Base-by-base conservation (phyloP, 2,113 vertebrate species). In the Propithecus coquereli region DNA sequence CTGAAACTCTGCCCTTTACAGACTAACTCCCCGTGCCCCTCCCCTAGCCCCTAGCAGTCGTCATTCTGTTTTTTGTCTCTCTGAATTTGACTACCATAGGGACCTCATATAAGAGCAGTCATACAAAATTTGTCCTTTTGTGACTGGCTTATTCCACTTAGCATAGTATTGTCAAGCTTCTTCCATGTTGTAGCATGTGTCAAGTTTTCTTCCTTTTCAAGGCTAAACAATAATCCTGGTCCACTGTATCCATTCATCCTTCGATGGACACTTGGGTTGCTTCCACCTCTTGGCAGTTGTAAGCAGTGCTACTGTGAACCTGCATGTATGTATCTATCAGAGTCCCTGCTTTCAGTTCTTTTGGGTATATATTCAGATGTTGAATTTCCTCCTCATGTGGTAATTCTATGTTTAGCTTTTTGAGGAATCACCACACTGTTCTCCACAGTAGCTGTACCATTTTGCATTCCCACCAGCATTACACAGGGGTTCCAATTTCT, bases 291-390 rank as follows among this genome's bases (percentile, higher is more conserved):
- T 3, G 22, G 71, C 10, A 20, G 0, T 27, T 50, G 40, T 45
- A 30, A 85, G 2, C 34, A 6, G 10, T 50, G 73, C 94, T 25
- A 9, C 71, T 47, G 0, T 5, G 54, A 45, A 16, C 5, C 0
- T 2, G 6, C 6, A 6, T 7, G 18, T 45, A 1, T 34, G 0
- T 8, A 6, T 11, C 61, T 45, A 3, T 50, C 3, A 47, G n/a
- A 47, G 52, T 45, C 16, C 16, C 71, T 18, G 23, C 77, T 85
- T 52, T 34, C 6, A 32, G 30, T 61, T 47, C 25, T 73, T 13
- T 30, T 40, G 73, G 37, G 22, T 20, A 1, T 11, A 22, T 63
- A 17, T 27, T 37, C n/a, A 45, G 43, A 76, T 9, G 61, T 16
- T 27, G 43, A 34, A 0, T 37, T 57, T 37, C 68, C 37, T 23